Percentiles rank a stretch among this genome's conserved stretches.
Evolutionary conservation across 1,140 invertebrate species (phyloP).

Genomic region (Octopus bimaculoides): DNA sequence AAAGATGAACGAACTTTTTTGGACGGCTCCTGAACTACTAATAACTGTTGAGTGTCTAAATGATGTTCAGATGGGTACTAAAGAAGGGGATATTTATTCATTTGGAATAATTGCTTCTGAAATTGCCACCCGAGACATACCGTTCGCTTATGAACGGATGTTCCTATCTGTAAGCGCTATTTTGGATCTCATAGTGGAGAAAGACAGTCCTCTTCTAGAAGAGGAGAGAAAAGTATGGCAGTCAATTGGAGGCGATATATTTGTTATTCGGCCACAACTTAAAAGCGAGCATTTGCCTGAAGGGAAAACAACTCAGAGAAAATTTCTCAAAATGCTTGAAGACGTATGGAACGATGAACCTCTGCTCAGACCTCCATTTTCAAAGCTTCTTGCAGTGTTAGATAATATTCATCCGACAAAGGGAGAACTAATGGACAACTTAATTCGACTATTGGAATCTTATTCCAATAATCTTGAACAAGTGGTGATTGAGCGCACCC

Average conservation of each 20-base stretch:
- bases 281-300: conserved; percentile 8
- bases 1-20: conserved; percentile 60
- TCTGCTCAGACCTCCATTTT: conserved; percentile 23
- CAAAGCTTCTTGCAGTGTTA: conserved; percentile 21
- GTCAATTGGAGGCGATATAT: background rate
- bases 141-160: conserved; percentile 23
- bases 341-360: conserved; percentile 20
- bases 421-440: conserved; percentile 36
- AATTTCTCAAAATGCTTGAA: conserved; percentile 25
- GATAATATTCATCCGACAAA: conserved; percentile 33
- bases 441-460: conserved; percentile 70
- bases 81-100: conserved; percentile 90
- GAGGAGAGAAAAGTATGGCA: background rate
- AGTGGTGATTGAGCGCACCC: conserved; percentile 81
- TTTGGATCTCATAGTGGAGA: conserved; percentile 25
- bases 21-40: conserved; percentile 89
- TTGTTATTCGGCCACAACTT: background rate
- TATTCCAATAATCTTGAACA: conserved; percentile 91
- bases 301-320: conserved; percentile 24
- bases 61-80: conserved; percentile 63
- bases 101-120: conserved; percentile 33
- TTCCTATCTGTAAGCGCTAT: conserved; percentile 23
- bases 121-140: conserved; percentile 28
- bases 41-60: conserved; percentile 54
- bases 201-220: conserved; percentile 14